Base-by-base conservation (phyloP, 2,888 invertebrate species). In the Drosophila infuscata region DNA sequence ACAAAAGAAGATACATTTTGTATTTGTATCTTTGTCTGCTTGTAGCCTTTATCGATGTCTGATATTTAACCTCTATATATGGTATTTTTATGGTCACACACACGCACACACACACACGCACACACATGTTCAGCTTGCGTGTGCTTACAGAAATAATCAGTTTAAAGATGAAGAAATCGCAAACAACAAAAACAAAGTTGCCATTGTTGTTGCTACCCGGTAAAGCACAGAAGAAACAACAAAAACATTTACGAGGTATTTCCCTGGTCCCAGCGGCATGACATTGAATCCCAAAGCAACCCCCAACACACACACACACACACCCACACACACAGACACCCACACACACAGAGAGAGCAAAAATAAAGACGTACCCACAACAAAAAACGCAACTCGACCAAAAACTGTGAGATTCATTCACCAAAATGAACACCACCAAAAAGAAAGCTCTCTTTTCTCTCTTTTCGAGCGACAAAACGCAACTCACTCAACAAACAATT, bases 181-280 rank as follows among this genome's bases (percentile, higher is more conserved):
- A 79, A 89, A 70, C 62, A 74, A 70, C 9, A 63, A 70, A 46
- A 35, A 61, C 63, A 67, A 69, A 65, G 56, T 70, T 76, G 66
- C 52, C 66, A 56, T 67, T 67, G 67, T 64, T 67, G 67, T 64
- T 77, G 62, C 61, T 66, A 32, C 56, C 66, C 56, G 61, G 63
- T 54, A 46, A 58, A 74, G 70, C 25, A 41, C 9, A 57, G 70
- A 71, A 64, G 57, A 72, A 75, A 74, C 65, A 79, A 62, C 56
- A 66, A 66, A 32, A 76, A 74, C 90, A 70, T 68, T 82, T 76
- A 70, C 69, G 70, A 92, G 88, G 91, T 91, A 88, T 91, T 92
- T 91, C 92, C 92, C 91, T 90, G 91, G 92, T 93, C 93, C 93
- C 93, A 93, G 81, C 92, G 93, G 93, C 93, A 92, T 93, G 93